Base-by-base conservation (phyloP, 2,888 invertebrate species). In the Taenaris catops region DNA sequence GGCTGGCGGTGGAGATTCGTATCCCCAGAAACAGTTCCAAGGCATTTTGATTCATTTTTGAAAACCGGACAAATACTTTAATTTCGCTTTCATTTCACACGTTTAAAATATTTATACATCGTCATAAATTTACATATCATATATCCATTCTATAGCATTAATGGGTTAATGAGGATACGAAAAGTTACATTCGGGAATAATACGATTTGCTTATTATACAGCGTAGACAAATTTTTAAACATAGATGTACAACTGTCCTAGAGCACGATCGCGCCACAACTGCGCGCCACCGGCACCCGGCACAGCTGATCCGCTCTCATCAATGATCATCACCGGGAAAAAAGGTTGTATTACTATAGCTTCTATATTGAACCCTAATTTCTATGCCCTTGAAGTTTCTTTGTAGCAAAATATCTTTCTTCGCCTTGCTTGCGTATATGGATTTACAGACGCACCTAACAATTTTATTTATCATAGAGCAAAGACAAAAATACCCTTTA, bases 11-110 rank as follows among this genome's bases (percentile, higher is more conserved):
- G 83, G 83, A 49, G 78, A 61, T 45, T 84, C 65, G 49, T 84
- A 86, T 47, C 84, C 84, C 84, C 84, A 86, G 24, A 86, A 53
- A 56, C 84, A 86, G 55, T 76, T 86, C 84, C 84, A 86, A 63
- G 84, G 81, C 84, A 86, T 84, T 59, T 54, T 69, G 55, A 44
- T 45, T 58, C 69, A 74, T 70, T 53, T 41, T 48, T 24, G 23
- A 38, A 37, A 21, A 12, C 26, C 12, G 14, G 26, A 25, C 23
- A 32, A 34, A 16, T 25, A 21, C 17, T 10, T 31, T 20, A 35
- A 18, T 14, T 37, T 25, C 14, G 24, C 25, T 14, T 34, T 34
- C 12, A 34, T 29, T 27, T 26, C 21, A 26, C 29, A 16, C 26
- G 9, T 19, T 9, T 8, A 14, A 16, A 20, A 9, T 8, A 7